Evolutionary conservation across 2,113 vertebrate genomes (phyloP), one percentile per base, ranked within the genome.

Genomic region (Mixornis gularis): DNA sequence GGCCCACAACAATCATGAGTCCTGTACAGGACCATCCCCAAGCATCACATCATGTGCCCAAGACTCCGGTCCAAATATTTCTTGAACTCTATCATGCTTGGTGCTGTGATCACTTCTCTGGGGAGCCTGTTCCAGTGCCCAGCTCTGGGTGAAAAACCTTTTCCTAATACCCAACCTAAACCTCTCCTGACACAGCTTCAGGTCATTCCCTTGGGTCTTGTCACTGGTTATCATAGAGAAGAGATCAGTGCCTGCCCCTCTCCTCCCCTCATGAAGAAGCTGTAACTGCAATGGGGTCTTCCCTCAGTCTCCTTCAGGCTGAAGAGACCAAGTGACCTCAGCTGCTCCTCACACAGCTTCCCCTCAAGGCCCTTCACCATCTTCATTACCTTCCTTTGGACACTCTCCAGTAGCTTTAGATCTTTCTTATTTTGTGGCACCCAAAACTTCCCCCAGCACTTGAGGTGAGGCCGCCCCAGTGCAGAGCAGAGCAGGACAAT

Each of bases 391-490:
- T 17, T 56, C 27, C 22, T 79, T 27, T 40, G 21, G 51, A 32
- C 2, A 4, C 10, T 44, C 32, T 44, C 25, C 6, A 44, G 29
- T 3, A 34, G 18, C 30, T 53, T 34, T 9, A 22, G 13, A 6
- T 17, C 13, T 12, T 38, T 55, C 6, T 30, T 36, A 7, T 46
- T 2, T 20, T 55, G n/a, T 9, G 6, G 49, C 20, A 36, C 6
- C 16, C 49, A 7, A 12, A 65, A 10, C 26, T 32, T 21, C 26
- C 2, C 38, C 26, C 32, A 36, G 26, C 0, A 53, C 12, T 36
- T 0, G 0, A 66, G 12, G 13, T 40, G n/a, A 84, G 41, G n/a
- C n/a, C 0, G 0, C 4, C 12, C 15, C 41, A 71, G 20, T 0
- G 0, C 38, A 63, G 68, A 46, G 27, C 66, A 62, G n/a, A 38